These are phyloP conservation scores for Choristoneura fumiferana DNA, from an alignment of 1,140 invertebrate genomes.

Conservation along the genomic window DNA sequence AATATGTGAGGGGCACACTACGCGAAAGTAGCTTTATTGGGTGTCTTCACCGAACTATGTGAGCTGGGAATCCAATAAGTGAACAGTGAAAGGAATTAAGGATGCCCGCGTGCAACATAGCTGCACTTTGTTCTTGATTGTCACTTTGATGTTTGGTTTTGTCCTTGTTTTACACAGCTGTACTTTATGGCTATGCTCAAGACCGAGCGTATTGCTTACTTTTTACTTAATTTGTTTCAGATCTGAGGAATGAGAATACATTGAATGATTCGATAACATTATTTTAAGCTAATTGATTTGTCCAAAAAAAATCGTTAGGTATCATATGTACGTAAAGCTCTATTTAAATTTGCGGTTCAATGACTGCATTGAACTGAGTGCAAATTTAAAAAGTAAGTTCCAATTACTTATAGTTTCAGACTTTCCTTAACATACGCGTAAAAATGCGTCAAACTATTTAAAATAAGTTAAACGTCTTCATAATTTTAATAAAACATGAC, in stretches of 20 bases:
- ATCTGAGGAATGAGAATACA: background rate
- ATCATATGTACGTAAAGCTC: too few relatives aligned
- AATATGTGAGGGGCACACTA: constrained; percentile 57
- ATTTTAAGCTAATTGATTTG: background rate
- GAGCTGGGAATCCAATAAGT: constrained; percentile 70
- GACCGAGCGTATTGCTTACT: background rate
- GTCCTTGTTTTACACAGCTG: constrained; percentile 8
- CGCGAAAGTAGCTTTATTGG: constrained; percentile 70
- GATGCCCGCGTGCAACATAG: constrained; percentile 43
- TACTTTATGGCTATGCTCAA: constrained; percentile 4
- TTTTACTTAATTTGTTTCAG: constrained; percentile 13
- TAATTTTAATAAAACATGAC: constrained; percentile 35
- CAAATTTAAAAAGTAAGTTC: too few relatives aligned
- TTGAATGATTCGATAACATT: background rate
- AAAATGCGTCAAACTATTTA: too few relatives aligned
- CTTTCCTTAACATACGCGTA: too few relatives aligned
- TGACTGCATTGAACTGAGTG: too few relatives aligned
- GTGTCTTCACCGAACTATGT: constrained; percentile 63
- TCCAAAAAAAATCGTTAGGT: too few relatives aligned
- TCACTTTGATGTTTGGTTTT: constrained; percentile 47
- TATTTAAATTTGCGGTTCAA: too few relatives aligned
- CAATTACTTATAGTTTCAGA: too few relatives aligned
- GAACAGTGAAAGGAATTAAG: constrained; percentile 62
- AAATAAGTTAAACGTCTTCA: background rate
- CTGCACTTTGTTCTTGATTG: constrained; percentile 40